A percentile compares a stretch with the other conserved stretches of the same genome.
phyloP scores from a whole-genome alignment of 2,888 invertebrate species.

The Oscheius myriophilus region DNA sequence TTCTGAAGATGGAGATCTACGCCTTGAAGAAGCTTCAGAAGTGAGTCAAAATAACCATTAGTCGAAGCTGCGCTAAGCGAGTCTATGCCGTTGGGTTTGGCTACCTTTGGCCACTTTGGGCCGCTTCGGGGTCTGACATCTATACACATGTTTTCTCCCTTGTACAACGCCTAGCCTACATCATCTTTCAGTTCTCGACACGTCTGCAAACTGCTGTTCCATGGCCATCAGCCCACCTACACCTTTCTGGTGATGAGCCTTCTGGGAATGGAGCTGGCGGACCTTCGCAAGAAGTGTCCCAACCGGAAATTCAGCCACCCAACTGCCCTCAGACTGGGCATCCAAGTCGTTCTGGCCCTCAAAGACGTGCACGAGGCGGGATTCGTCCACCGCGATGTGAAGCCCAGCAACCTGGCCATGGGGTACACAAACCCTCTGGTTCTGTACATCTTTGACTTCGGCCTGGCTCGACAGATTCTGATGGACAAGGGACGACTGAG shows the following conservation, averaged over 20 bases:
- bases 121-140: too few relatives aligned
- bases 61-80: too few relatives aligned
- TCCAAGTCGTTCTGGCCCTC: conserved; percentile 54
- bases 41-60: too few relatives aligned
- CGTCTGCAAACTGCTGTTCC: conserved; percentile 50
- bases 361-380: conserved; percentile 60
- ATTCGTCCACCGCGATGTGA: conserved; percentile 63
- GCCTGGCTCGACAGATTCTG: conserved; percentile 62
- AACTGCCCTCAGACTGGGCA: conserved; percentile 49
- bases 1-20: conserved; percentile 65
- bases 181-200: conserved; percentile 57
- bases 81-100: too few relatives aligned
- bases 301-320: conserved; percentile 47
- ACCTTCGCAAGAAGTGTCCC: conserved; percentile 54
- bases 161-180: too few relatives aligned
- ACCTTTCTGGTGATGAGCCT: conserved; percentile 62
- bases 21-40: conserved; percentile 56
- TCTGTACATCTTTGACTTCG: conserved; percentile 65
- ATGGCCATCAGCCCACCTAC: conserved; percentile 52
- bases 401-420: conserved; percentile 62
- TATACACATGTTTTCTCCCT: too few relatives aligned
- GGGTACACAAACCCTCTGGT: conserved; percentile 32
- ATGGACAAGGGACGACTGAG: conserved; percentile 74
- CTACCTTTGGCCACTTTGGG: too few relatives aligned
- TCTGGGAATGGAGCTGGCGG: conserved; percentile 60